Evolutionary conservation across 2,888 invertebrate species (phyloP).

Genomic region (Drosophila sordidula): DNA sequence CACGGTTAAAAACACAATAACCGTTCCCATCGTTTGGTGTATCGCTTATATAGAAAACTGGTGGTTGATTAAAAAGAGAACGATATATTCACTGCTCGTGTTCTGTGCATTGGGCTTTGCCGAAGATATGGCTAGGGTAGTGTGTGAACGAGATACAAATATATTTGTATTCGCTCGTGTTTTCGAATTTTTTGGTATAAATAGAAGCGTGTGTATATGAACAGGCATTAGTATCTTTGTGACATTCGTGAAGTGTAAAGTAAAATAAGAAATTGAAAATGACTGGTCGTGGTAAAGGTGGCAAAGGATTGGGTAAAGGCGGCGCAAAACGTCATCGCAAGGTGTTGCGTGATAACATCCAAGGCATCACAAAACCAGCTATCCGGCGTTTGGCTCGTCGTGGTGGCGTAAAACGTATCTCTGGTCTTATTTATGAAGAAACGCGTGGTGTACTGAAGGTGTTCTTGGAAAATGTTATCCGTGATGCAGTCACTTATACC

Average conservation of each 20-base stretch:
- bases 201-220: slow-evolving; percentile 39
- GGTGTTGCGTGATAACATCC: slow-evolving; percentile 92
- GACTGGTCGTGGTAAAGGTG: slow-evolving; percentile 93
- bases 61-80: not conserved
- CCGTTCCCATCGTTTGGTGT: not conserved
- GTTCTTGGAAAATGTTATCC: slow-evolving; percentile 89
- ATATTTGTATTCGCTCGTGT: not conserved
- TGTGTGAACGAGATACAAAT: slow-evolving; percentile 1
- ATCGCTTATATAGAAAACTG: slow-evolving; percentile 9
- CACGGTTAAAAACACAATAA: slow-evolving; percentile 17
- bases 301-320: slow-evolving; percentile 91
- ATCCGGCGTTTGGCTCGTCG: slow-evolving; percentile 90
- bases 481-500: slow-evolving; percentile 92
- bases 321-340: slow-evolving; percentile 94
- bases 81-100: slow-evolving; percentile 19
- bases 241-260: slow-evolving; percentile 79
- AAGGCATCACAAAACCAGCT: slow-evolving; percentile 89
- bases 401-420: slow-evolving; percentile 90
- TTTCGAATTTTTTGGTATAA: slow-evolving; percentile 3
- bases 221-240: not conserved
- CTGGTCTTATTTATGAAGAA: slow-evolving; percentile 92
- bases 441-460: slow-evolving; percentile 90
- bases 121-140: not conserved
- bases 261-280: slow-evolving; percentile 88
- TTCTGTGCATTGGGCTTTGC: slow-evolving; percentile 4